A percentile compares a stretch with the other conserved stretches of the same genome.
Evolutionary conservation across 92 coral and sea anemone genomes (phyloP).

Genomic region (Chrysogorgia sp.): DNA sequence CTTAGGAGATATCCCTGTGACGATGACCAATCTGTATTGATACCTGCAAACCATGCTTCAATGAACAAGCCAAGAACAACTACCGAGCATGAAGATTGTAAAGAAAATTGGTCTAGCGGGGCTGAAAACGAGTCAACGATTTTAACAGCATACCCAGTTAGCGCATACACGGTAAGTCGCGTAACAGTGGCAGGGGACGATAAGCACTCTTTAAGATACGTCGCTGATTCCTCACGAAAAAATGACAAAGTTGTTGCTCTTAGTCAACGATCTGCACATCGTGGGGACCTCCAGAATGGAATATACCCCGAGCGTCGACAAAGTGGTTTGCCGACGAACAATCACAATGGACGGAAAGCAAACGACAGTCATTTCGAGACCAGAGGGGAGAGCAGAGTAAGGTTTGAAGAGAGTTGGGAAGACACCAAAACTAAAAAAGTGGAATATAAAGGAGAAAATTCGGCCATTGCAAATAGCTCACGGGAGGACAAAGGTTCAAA

Average conservation of each 20-base stretch:
- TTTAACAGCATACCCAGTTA: conserved; percentile 31
- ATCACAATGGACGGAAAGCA: background rate
- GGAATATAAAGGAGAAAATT: conserved; percentile 35
- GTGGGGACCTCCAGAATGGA: conserved; percentile 10
- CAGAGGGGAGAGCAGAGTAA: conserved; percentile 17
- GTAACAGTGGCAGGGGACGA: conserved; percentile 15
- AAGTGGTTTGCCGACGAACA: background rate
- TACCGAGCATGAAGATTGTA: background rate
- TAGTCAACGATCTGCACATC: background rate
- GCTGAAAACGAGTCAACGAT: background rate
- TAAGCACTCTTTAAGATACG: background rate
- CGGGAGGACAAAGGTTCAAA: conserved; percentile 5
- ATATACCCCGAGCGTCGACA: background rate
- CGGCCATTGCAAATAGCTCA: background rate
- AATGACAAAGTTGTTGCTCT: background rate
- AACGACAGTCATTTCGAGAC: conserved; percentile 9
- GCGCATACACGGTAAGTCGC: conserved; percentile 8
- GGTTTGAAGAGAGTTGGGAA: conserved; percentile 47
- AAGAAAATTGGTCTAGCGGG: conserved; percentile 21
- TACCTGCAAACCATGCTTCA: background rate
- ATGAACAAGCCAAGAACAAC: conserved; percentile 8
- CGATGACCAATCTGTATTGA: conserved; percentile 1
- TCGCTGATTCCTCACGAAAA: background rate
- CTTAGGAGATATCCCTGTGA: conserved; percentile 4
- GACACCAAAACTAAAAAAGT: conserved; percentile 13